Conservation (phyloP, 2,888 invertebrate species). For the Kryphioiulus occultus region DNA sequence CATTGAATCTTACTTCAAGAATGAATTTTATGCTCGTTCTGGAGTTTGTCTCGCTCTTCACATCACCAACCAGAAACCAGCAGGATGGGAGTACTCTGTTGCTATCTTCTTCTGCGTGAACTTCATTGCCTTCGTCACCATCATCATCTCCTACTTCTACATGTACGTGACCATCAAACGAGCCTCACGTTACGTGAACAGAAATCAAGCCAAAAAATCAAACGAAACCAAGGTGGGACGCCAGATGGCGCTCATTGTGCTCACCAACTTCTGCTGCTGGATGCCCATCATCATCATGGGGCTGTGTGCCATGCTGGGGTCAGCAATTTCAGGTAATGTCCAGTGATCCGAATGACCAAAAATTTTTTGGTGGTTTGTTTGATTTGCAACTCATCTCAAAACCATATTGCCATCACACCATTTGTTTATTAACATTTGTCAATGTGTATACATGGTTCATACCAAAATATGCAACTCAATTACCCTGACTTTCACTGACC, state of each 20-base stretch:
- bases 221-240: constrained; percentile 58
- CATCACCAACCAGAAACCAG: constrained; percentile 59
- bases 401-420: no score
- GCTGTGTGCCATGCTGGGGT: constrained; percentile 57
- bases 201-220: constrained; percentile 55
- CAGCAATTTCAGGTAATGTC: constrained; percentile 53
- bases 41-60: constrained; percentile 61
- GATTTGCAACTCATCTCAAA: no score
- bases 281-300: constrained; percentile 59
- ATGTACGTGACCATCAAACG: constrained; percentile 59
- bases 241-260: constrained; percentile 59
- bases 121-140: constrained; percentile 59
- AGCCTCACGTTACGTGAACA: constrained; percentile 56
- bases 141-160: constrained; percentile 59
- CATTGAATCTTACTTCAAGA: constrained; percentile 58
- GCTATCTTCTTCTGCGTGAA: constrained; percentile 60
- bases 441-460: no score
- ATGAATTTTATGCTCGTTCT: constrained; percentile 59
- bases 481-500: no score
- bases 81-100: constrained; percentile 61
- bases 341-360: not conserved
- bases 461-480: no score
- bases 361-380: not conserved
- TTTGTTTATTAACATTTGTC: no score
- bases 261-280: constrained; percentile 60